Percentiles rank a stretch among this genome's conserved stretches.
Conservation (phyloP, 2,888 invertebrate species). For the Orchestes rusci region DNA sequence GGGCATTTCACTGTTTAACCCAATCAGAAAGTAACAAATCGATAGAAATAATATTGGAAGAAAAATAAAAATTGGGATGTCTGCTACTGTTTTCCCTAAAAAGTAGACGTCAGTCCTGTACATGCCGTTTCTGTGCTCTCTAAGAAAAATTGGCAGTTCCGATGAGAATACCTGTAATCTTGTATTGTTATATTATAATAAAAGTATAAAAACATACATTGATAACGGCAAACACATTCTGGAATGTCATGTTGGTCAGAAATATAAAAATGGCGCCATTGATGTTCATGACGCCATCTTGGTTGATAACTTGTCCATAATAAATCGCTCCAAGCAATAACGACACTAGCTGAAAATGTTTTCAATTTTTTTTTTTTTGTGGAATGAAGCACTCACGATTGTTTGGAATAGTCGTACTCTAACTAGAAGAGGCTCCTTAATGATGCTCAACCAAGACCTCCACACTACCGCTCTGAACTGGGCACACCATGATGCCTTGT, state of each 20-base stretch:
- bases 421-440: conserved; percentile 85
- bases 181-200: conserved; percentile 4
- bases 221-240: conserved; percentile 90
- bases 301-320: conserved; percentile 71
- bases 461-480: conserved; percentile 87
- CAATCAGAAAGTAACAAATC: conserved; percentile 84
- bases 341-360: conserved; percentile 65
- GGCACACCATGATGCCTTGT: conserved; percentile 80
- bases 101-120: conserved; percentile 89
- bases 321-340: conserved; percentile 84
- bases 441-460: conserved; percentile 82
- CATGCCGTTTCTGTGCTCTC: conserved; percentile 85
- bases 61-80: conserved; percentile 77
- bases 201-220: conserved; percentile 60
- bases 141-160: conserved; percentile 81
- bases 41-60: conserved; percentile 77
- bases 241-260: conserved; percentile 88
- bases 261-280: conserved; percentile 89
- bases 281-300: conserved; percentile 89
- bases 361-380: not conserved
- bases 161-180: conserved; percentile 79
- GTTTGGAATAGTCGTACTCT: conserved; percentile 85
- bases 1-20: conserved; percentile 61
- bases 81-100: conserved; percentile 82
- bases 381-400: conserved; percentile 69